phyloP scores from a whole-genome alignment of 2,888 invertebrate genomes.

The Shargacucullia verbasci region DNA sequence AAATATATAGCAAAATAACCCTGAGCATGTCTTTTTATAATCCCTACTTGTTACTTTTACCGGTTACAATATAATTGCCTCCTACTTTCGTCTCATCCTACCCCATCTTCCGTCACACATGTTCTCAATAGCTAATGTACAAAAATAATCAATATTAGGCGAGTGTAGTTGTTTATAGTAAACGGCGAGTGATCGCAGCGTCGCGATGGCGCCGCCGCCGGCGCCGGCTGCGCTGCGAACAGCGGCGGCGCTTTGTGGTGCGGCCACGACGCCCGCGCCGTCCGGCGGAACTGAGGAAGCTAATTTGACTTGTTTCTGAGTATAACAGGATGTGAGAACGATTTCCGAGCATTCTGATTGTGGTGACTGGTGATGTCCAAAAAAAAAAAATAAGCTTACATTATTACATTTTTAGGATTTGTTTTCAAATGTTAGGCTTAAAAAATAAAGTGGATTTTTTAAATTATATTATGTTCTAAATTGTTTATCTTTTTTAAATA shows the following conservation, averaged over 20 bases:
- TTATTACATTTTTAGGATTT: too few species aligned
- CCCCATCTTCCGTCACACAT: conserved; percentile 31
- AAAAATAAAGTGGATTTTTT: too few species aligned
- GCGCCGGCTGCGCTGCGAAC: conserved; percentile 58
- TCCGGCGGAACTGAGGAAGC: neutral
- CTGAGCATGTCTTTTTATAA: too few species aligned
- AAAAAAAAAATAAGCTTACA: too few species aligned
- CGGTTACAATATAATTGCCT: neutral
- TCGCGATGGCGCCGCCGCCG: conserved; percentile 58
- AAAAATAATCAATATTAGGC: conserved; percentile 67
- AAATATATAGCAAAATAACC: too few species aligned
- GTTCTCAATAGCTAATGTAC: conserved; percentile 45
- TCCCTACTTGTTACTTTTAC: too few species aligned
- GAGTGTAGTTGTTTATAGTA: conserved; percentile 68
- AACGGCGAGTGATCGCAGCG: conserved; percentile 58
- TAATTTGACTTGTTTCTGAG: neutral
- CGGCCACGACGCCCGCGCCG: conserved; percentile 34
- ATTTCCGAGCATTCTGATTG: neutral
- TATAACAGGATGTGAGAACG: neutral
- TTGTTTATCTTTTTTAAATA: too few species aligned
- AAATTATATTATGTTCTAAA: too few species aligned
- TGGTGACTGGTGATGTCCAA: neutral
- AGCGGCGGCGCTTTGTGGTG: conserved; percentile 51
- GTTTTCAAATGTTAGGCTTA: too few species aligned
- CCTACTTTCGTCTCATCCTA: neutral